Percentiles rank a stretch among this genome's conserved stretches.
Conservation (phyloP, 2,113 vertebrate genomes). For the Hemichromis elongatus region DNA sequence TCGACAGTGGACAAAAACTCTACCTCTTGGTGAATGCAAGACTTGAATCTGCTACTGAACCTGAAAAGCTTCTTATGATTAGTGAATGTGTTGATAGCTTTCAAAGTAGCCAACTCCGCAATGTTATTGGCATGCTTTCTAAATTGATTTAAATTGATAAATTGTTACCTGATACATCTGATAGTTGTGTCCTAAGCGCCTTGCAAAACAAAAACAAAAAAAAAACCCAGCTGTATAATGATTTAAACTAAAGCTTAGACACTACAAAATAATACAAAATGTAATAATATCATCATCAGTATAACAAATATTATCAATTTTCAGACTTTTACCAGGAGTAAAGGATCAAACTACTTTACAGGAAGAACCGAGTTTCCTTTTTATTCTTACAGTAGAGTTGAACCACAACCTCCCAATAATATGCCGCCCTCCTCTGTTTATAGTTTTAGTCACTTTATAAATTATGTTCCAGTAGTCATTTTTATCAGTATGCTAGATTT, state of each 20-base stretch:
- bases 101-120: neutral
- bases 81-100: neutral
- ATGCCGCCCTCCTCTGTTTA: neutral
- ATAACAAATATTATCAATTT: neutral
- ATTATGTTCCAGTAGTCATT: neutral
- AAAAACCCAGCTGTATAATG: neutral
- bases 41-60: neutral
- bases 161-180: neutral
- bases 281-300: neutral
- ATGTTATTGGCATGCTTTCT: neutral
- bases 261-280: neutral
- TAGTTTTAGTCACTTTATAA: neutral
- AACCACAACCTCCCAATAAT: neutral
- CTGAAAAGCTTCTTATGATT: neutral
- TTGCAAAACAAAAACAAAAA: neutral
- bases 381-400: neutral
- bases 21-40: neutral
- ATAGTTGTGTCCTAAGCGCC: neutral
- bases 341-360: neutral
- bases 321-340: neutral
- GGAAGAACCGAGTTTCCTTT: neutral
- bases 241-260: accelerated
- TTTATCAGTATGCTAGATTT: neutral
- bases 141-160: neutral
- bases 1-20: neutral